A percentile compares a stretch with the other conserved stretches of the same genome.
Conservation (phyloP, 1,140 invertebrate genomes). For the Lucilia sericata region DNA sequence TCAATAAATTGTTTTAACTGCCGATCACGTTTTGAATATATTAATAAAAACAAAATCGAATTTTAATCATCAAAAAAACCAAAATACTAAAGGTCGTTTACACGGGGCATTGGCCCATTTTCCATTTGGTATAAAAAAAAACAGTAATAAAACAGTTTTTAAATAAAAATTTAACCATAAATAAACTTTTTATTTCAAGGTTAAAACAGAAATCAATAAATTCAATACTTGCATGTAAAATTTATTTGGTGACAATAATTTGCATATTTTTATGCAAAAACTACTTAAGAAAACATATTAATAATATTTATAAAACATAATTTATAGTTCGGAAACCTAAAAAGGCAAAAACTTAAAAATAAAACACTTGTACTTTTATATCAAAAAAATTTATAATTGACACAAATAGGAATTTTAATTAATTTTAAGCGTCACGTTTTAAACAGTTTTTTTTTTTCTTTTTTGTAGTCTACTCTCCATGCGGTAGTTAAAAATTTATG, state of each 20-base stretch:
- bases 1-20: too few species aligned
- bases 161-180: not conserved
- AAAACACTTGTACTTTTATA: not conserved
- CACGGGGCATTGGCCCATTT: slow-evolving; percentile 3
- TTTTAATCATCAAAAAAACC: slow-evolving; percentile 10
- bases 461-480: not conserved
- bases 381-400: not conserved
- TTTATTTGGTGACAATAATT: not conserved
- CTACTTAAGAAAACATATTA: not conserved
- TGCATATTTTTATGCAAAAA: slow-evolving; percentile 13
- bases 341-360: not conserved
- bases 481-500: not conserved
- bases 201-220: too few species aligned
- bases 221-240: too few species aligned
- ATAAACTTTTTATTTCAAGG: slow-evolving; percentile 8
- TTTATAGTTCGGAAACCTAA: not conserved
- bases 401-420: not conserved
- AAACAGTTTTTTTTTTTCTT: not conserved
- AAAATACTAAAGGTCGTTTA: slow-evolving; percentile 20
- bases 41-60: not conserved
- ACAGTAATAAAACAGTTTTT: not conserved
- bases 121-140: not conserved
- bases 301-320: not conserved
- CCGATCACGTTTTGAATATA: not conserved
- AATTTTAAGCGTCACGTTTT: not conserved